These are phyloP conservation scores for Danio kyathit DNA, from an alignment of 2,797 vertebrate species.

Conservation along the genomic window DNA sequence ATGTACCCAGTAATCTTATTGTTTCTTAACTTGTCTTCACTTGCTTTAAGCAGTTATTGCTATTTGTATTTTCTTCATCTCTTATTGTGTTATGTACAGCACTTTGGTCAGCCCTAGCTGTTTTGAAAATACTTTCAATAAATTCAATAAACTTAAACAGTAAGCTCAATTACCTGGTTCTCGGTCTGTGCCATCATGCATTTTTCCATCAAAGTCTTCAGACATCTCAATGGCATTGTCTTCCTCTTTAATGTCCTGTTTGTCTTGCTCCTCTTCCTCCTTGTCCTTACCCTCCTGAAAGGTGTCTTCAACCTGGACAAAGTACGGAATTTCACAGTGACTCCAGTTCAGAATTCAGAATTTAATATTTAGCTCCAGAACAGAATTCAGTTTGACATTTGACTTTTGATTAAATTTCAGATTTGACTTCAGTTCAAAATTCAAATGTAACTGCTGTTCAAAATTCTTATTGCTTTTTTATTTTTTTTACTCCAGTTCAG, in stretches of 20 bases:
- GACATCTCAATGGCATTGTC: constrained; percentile 98
- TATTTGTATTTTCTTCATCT: too few relatives aligned
- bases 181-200: constrained; percentile 87
- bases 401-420: neutral
- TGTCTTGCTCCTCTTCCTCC: constrained; percentile 86
- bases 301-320: constrained; percentile 92
- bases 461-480: too few relatives aligned
- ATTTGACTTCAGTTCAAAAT: neutral
- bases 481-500: too few relatives aligned
- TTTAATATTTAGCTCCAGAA: too few relatives aligned
- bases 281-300: constrained; percentile 89
- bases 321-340: neutral
- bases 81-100: too few relatives aligned
- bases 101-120: too few relatives aligned
- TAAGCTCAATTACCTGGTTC: constrained; percentile 79
- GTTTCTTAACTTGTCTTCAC: too few relatives aligned
- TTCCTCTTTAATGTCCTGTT: constrained; percentile 88
- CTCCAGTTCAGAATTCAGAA: neutral
- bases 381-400: neutral
- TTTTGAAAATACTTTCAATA: too few relatives aligned
- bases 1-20: too few relatives aligned
- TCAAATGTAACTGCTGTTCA: neutral
- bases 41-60: too few relatives aligned
- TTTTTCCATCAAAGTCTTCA: constrained; percentile 95
- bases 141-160: too few relatives aligned